A percentile compares a stretch with the other conserved stretches of the same genome.
Conservation (phyloP, 2,797 vertebrate genomes). For the Acanthis flammea region DNA sequence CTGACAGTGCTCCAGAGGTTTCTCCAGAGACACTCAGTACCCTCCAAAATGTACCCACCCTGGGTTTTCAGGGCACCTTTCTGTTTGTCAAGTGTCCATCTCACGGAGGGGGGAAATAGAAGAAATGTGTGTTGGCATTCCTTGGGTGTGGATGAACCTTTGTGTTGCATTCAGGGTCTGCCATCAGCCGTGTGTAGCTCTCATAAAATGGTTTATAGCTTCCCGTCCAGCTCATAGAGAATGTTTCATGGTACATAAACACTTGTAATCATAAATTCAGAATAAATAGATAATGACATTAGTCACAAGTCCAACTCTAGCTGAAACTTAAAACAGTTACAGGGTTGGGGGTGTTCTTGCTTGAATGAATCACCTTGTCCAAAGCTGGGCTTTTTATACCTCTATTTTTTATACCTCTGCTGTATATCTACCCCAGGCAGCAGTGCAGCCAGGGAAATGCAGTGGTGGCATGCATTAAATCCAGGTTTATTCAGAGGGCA, state of each 20-base stretch:
- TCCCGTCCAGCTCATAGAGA: conserved; percentile 65
- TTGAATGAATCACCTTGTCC: conserved; percentile 53
- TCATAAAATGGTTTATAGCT: conserved; percentile 74
- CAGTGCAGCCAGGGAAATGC: not conserved
- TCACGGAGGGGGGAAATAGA: not conserved
- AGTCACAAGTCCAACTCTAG: conserved; percentile 35
- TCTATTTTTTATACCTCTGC: not conserved
- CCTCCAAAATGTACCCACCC: not conserved
- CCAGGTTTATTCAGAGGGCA: conserved; percentile 60
- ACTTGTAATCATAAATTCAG: conserved; percentile 71
- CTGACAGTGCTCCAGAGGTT: not conserved
- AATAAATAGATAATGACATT: conserved; percentile 60
- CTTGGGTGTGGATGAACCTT: conserved; percentile 59
- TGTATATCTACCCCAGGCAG: not conserved
- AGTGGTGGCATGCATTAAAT: conserved; percentile 63
- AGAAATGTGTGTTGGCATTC: not conserved
- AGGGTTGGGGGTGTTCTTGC: not conserved
- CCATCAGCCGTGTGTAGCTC: conserved; percentile 58
- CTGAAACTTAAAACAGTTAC: conserved; percentile 24
- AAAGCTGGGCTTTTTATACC: conserved; percentile 12
- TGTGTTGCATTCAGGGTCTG: conserved; percentile 56
- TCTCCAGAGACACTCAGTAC: not conserved
- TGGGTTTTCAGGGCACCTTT: not conserved
- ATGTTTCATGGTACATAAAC: conserved; percentile 74
- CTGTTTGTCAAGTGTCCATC: conserved; percentile 3